Percentiles rank a stretch among this genome's conserved stretches.
Evolutionary conservation across 2,797 vertebrate species (phyloP).

Genomic region (Enteromius mattozi): DNA sequence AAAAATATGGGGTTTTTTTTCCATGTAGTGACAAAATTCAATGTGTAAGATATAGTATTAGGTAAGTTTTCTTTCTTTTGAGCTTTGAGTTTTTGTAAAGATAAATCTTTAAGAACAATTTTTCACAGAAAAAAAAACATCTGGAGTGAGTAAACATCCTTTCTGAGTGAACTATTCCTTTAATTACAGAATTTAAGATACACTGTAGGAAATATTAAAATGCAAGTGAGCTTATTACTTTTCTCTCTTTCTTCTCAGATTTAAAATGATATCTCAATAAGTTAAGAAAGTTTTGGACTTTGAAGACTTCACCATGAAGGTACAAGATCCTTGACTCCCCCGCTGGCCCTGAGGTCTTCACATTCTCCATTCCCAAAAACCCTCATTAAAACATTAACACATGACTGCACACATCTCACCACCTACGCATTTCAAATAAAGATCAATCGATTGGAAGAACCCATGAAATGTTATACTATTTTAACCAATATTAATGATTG

Average conservation of each 20-base stretch:
- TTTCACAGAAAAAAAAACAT: background rate
- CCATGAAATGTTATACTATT: background rate
- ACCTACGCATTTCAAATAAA: constrained; percentile 23
- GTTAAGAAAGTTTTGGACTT: constrained; percentile 20
- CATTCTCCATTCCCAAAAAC: constrained; percentile 62
- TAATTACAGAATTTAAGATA: background rate
- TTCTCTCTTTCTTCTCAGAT: background rate
- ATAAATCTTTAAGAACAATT: background rate
- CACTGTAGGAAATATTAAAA: background rate
- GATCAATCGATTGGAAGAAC: constrained; percentile 27
- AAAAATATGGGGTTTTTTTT: background rate
- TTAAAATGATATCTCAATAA: background rate
- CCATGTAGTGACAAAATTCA: background rate
- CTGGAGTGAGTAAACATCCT: background rate
- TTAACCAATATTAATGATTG: background rate
- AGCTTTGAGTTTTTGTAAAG: background rate
- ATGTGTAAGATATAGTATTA: background rate
- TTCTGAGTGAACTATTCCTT: background rate
- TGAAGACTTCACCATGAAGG: background rate
- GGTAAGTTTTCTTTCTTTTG: background rate
- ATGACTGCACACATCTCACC: constrained; percentile 37
- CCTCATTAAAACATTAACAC: constrained; percentile 46
- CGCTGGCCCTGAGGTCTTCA: constrained; percentile 33
- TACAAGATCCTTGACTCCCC: constrained; percentile 18
- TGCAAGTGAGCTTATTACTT: background rate